Conservation (phyloP, 1,140 invertebrate species). For the Monomorium pharaonis region DNA sequence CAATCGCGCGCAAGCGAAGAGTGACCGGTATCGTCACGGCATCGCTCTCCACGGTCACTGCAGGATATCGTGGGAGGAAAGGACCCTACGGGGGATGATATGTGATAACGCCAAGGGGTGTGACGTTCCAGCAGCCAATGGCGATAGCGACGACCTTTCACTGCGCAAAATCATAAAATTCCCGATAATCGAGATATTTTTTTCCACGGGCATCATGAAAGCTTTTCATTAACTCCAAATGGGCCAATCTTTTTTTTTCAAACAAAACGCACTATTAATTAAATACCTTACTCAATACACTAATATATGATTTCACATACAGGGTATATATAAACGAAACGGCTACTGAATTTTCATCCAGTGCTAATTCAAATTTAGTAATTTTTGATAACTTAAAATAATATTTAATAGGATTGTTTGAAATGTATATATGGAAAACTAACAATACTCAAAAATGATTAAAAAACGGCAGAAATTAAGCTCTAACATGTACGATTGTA, state of each 20-base stretch:
- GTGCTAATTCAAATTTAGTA: too few relatives aligned
- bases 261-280: not conserved
- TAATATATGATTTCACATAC: not conserved
- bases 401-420: too few relatives aligned
- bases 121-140: conserved; percentile 41
- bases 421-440: too few relatives aligned
- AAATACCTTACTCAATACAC: not conserved
- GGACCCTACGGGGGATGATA: conserved; percentile 16
- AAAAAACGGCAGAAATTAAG: too few relatives aligned
- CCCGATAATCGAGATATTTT: conserved; percentile 5
- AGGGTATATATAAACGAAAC: not conserved
- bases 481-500: too few relatives aligned
- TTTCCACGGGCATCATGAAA: not conserved
- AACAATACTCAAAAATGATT: too few relatives aligned
- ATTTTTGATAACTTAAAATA: too few relatives aligned
- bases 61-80: conserved; percentile 48
- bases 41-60: conserved; percentile 37
- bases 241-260: not conserved
- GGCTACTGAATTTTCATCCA: too few relatives aligned
- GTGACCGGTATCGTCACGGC: not conserved
- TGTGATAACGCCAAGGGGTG: conserved; percentile 48
- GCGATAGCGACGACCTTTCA: conserved; percentile 16
- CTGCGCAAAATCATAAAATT: conserved; percentile 51
- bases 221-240: not conserved
- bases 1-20: not conserved